These are phyloP conservation scores for Caenorhabditis doughertyi DNA, from an alignment of 2,888 invertebrate species.

Conservation along the genomic window DNA sequence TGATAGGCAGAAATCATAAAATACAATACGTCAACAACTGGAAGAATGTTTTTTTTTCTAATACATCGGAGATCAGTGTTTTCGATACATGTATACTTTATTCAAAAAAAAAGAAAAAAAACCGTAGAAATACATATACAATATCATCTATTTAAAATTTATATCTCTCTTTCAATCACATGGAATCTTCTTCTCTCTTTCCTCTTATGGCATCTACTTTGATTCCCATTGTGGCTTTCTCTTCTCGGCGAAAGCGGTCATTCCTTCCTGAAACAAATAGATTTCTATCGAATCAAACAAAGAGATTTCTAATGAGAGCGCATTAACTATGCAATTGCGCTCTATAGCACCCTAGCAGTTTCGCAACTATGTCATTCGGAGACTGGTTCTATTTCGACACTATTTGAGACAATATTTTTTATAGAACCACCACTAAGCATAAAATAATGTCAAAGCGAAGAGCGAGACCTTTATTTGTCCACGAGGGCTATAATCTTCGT, in stretches of 20 bases:
- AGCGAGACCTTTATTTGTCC: neutral
- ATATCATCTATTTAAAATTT: constrained; percentile 5
- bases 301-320: neutral
- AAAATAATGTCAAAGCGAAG: constrained; percentile 4
- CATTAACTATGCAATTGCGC: constrained; percentile 20
- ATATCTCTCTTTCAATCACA: neutral
- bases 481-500: constrained; percentile 14
- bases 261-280: constrained; percentile 89
- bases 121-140: constrained; percentile 18
- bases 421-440: neutral
- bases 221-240: constrained; percentile 90
- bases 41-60: no score
- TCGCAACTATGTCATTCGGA: constrained; percentile 21
- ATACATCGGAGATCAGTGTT: no score
- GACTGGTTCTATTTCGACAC: neutral
- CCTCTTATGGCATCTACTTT: constrained; percentile 38
- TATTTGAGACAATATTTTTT: neutral
- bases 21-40: neutral
- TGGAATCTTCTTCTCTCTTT: constrained; percentile 1
- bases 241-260: constrained; percentile 97
- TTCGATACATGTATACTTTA: neutral
- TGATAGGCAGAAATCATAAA: constrained; percentile 23
- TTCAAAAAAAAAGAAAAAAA: neutral
- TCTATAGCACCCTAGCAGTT: constrained; percentile 2
- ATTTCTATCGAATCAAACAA: neutral